Base-by-base conservation (phyloP, 2,888 invertebrate genomes). In the Crematogaster levior region DNA sequence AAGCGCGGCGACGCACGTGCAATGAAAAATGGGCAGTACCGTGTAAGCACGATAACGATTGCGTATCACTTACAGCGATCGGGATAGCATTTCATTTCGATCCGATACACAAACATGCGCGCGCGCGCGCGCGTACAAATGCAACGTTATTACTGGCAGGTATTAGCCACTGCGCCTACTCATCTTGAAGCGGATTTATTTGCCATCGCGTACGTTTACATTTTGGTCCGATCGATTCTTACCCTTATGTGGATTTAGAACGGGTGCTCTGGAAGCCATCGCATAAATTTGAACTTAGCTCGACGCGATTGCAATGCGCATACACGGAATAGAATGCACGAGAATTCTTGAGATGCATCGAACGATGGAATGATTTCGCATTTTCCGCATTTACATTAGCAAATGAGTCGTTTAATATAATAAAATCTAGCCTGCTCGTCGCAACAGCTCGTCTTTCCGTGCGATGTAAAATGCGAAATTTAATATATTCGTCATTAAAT, bases 41-140 rank as follows among this genome's bases (percentile, higher is more conserved):
- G 56, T 34, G 56, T 68, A 79, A 79, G 68, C 77, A 46, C 56
- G 68, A 79, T 79, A 68, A 79, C 77, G 68, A 79, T 68, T 68
- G 68, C 56, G 12, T 79, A 79, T 79, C 77, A 40, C 63, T 65
- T 65, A 43, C 43, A 65, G 18, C 56, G 77, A 77, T 77, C 68
- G 68, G 56, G n/a, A n/a, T 46, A 68, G 68, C 77, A 79, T 79
- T 79, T 68, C 68, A 79, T 56, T 58, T 56, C 43, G 68, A 58
- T 7, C 34, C 43, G 77, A 68, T 77, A 56, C 7, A 43, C 21
- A 24, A 5, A 24, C 48, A 40, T 9, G n/a, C 7, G 51, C 21
- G 27, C 21, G 18, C 5, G 21, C 15, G 12, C 27, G 15, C 21
- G 30, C n/a, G 18, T 24, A 34, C 56, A 56, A 58, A 46, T 79